Base-by-base conservation (phyloP, 92 coral and sea anemone species). In the Pocillopora grandis region DNA sequence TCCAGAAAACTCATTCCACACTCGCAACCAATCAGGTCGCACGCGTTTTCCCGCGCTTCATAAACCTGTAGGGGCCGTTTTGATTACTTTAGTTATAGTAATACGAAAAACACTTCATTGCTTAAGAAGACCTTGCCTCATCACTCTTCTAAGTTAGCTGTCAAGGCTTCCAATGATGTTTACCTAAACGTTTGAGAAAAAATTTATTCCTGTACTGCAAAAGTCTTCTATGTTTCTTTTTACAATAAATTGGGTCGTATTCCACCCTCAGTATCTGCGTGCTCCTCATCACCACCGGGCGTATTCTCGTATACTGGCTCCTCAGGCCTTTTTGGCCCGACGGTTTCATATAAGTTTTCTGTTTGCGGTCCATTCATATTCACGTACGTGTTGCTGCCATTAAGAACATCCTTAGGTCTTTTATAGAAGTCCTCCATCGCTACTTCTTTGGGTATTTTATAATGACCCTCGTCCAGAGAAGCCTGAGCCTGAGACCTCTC, bases 221-320 rank as follows among this genome's bases (percentile, higher is more conserved):
- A 21, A n/a, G 23, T 27, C 10, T n/a, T n/a, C 18, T 8, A 17
- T 12, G 62, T 13, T 20, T 58, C 42, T 9, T 57, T 70, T 60
- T 58, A 10, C n/a, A 33, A 3, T 58, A 12, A 2, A 59, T 42
- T 0, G 52, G 8, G 52, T 42, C 7, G 5, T 42, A 42, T 7
- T 42, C 52, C 52, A 42, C 35, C 70, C 14, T 35, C 60, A 55
- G 49, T 70, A 20, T 59, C 70, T 11, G 16, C 52, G 58, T 58
- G 36, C 27, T 59, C 77, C 57, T 2, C 65, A 55, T 48, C 64
- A 35, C 69, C 62, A 33, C 17, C 4, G 5, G 76, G 57, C 66
- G 0, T 76, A n/a, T 83, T 83, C 62, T 74, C 87, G 11, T 83
- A 83, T 12, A 75, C 72, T 14, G 82, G 88, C 10, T 33, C 82